Percentiles rank a stretch among this genome's conserved stretches.
phyloP scores from a whole-genome alignment of 2,888 invertebrate species.

The Alviniconcha strummeri region DNA sequence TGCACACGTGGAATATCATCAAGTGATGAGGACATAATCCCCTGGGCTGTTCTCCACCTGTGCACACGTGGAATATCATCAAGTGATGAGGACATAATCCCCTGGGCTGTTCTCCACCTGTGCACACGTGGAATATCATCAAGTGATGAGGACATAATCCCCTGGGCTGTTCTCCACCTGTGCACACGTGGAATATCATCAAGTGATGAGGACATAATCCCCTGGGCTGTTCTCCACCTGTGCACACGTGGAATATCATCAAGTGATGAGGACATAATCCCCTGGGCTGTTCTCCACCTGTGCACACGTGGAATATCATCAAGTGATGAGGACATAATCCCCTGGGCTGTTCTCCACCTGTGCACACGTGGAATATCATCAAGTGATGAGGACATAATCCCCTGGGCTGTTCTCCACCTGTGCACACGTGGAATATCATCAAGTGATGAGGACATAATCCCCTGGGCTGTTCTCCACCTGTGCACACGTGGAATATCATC shows the following conservation, averaged over 20 bases:
- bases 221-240: neutral
- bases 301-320: no score
- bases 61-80: neutral
- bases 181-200: neutral
- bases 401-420: slow-evolving; percentile 82
- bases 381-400: no score
- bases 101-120: slow-evolving; percentile 83
- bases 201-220: neutral
- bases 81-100: slow-evolving; percentile 85
- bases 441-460: slow-evolving; percentile 89
- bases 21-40: neutral
- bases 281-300: no score
- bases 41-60: neutral
- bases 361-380: no score
- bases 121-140: neutral
- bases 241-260: no score
- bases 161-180: slow-evolving; percentile 83
- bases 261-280: no score
- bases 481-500: no score
- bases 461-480: slow-evolving; percentile 84
- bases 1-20: slow-evolving; percentile 1
- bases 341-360: no score
- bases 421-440: no score
- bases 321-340: no score
- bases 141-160: slow-evolving; percentile 81